Conservation (phyloP, 53 echinoderm and acorn worm genomes). For the Patiria pectinifera region DNA sequence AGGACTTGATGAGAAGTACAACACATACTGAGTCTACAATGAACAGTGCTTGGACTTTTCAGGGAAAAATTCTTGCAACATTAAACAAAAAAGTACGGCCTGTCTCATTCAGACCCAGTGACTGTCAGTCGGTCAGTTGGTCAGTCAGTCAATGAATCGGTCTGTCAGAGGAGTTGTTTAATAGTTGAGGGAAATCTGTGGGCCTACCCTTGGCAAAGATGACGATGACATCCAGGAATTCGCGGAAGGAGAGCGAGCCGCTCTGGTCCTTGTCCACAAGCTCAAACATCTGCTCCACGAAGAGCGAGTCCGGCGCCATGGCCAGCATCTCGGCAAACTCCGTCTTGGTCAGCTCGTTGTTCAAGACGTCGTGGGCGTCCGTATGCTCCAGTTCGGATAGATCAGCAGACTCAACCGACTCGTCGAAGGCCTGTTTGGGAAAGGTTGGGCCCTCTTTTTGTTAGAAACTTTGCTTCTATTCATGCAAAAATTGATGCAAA, state of each 20-base stretch:
- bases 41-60: too few relatives aligned
- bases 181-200: too few relatives aligned
- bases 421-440: slow-evolving; percentile 75
- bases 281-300: slow-evolving; percentile 99
- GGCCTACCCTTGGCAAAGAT: slow-evolving; percentile 92
- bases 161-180: too few relatives aligned
- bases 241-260: slow-evolving; percentile 92
- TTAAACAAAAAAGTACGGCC: too few relatives aligned
- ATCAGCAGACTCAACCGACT: slow-evolving; percentile 77
- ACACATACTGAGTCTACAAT: too few relatives aligned
- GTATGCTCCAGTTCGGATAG: slow-evolving; percentile 56
- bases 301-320: slow-evolving; percentile 91
- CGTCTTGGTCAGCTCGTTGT: slow-evolving; percentile 92
- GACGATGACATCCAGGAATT: slow-evolving; percentile 96
- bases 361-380: slow-evolving; percentile 87
- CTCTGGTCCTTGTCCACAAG: slow-evolving; percentile 95
- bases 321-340: slow-evolving; percentile 98
- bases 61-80: too few relatives aligned
- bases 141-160: too few relatives aligned
- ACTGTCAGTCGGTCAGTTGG: too few relatives aligned
- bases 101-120: too few relatives aligned
- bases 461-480: too few relatives aligned
- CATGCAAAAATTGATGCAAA: too few relatives aligned
- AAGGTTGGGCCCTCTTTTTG: not conserved
- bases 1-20: too few relatives aligned